These are phyloP conservation scores for Caranx ignobilis DNA, from an alignment of 2,113 vertebrate species.

Conservation along the genomic window DNA sequence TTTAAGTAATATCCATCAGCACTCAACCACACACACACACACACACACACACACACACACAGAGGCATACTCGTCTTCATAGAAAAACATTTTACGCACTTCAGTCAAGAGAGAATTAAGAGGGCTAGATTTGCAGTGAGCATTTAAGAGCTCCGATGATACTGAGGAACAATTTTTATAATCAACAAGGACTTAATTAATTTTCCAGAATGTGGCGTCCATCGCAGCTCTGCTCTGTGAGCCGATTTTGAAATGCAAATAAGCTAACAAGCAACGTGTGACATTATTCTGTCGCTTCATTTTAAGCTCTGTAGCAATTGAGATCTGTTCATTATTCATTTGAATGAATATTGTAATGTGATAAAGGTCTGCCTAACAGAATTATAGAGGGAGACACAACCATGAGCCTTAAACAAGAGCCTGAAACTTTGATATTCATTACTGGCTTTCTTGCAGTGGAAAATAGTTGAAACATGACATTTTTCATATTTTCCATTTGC, in stretches of 20 bases:
- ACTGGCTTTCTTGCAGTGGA: background rate
- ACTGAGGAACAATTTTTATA: slow-evolving; percentile 35
- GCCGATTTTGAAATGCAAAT: slow-evolving; percentile 51
- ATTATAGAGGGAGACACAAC: background rate
- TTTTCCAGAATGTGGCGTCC: slow-evolving; percentile 43
- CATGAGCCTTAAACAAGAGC: background rate
- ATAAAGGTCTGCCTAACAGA: slow-evolving; percentile 14
- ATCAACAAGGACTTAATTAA: slow-evolving; percentile 62
- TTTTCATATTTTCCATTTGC: too few species aligned
- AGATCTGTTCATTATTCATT: slow-evolving; percentile 40
- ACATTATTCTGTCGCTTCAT: slow-evolving; percentile 55
- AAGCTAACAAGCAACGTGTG: slow-evolving; percentile 56
- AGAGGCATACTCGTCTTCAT: slow-evolving; percentile 21
- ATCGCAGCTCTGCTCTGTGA: slow-evolving; percentile 43
- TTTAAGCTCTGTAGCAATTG: slow-evolving; percentile 36
- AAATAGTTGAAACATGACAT: background rate
- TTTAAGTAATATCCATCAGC: slow-evolving; percentile 36
- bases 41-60: slow-evolving; percentile 15
- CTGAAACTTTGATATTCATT: background rate
- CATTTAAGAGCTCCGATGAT: slow-evolving; percentile 50
- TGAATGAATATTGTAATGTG: slow-evolving; percentile 29
- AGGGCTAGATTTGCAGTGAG: slow-evolving; percentile 30
- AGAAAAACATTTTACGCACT: slow-evolving; percentile 39
- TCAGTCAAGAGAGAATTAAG: slow-evolving; percentile 37
- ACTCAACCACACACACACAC: slow-evolving; percentile 16